Base-by-base conservation (phyloP, 2,888 invertebrate genomes). In the Eupeodes latifasciatus region DNA sequence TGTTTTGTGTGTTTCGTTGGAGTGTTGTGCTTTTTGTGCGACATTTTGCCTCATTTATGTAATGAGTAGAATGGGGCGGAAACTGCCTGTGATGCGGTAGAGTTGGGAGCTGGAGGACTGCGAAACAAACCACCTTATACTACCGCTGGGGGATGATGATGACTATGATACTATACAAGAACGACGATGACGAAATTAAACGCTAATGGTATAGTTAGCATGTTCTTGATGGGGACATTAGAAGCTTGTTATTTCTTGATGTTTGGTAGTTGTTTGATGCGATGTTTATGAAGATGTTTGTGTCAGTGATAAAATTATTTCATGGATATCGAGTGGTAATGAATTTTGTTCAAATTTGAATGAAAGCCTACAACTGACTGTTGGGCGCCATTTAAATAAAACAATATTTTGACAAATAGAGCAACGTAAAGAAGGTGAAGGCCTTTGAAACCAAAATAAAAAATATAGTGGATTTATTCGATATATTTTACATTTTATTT, bases 131-230 rank as follows among this genome's bases (percentile, higher is more conserved):
- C 67, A 61, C 61, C 61, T 64, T 49, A 57, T 49, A 75, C 74
- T 53, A n/a, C n/a, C 12, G n/a, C 11, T 19, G 66, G 69, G 51
- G 19, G 5, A 40, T 6, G 40, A 40, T 9, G 27, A 27, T 27
- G 27, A 27, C 27, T 27, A 27, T 4, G 6, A 40, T 1, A 9
- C 40, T 27, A 19, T 19, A 27, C 27, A 3, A 27, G 27, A 27
- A 27, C 27, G 27, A 40, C 40, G 27, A 66, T 1, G 47, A 49
- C 2, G 36, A 75, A 81, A 81, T 85, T 81, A 88, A 75, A 75
- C 81, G 81, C 88, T 85, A 88, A 85, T 88, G 81, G 81, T 78
- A 66, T 66, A 85, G 88, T 88, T 88, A 88, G 85, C 88, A 88
- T 85, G 85, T 69, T 85, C 78, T 84, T 88, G 78, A 85, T 88